A percentile compares a stretch with the other conserved stretches of the same genome.
Evolutionary conservation across 2,113 vertebrate species (phyloP).

Genomic region (Peromyscus californicus): DNA sequence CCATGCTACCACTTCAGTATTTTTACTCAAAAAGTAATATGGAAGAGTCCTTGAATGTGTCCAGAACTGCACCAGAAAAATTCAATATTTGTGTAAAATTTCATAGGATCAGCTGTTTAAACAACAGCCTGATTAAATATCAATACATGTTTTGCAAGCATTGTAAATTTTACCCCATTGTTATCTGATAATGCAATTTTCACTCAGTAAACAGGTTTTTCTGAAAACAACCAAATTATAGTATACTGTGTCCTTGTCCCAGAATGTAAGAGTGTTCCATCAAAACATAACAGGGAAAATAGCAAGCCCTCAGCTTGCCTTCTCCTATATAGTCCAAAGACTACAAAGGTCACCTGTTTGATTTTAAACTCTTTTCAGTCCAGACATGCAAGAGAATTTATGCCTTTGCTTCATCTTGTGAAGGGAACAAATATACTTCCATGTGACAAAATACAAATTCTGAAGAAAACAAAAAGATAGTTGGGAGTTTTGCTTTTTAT

Average conservation of each 20-base stretch:
- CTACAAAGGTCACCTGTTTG: conserved; percentile 45
- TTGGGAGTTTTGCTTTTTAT: neutral
- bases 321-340: conserved; percentile 32
- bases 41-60: conserved; percentile 60
- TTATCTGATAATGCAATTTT: conserved; percentile 79
- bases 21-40: conserved; percentile 60
- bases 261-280: neutral
- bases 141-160: conserved; percentile 82
- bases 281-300: conserved; percentile 59
- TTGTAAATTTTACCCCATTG: conserved; percentile 73
- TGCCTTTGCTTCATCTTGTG: conserved; percentile 59
- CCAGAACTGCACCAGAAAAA: conserved; percentile 71
- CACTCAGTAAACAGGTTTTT: conserved; percentile 67
- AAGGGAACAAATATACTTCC: conserved; percentile 32
- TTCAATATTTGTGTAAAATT: conserved; percentile 79
- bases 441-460: conserved; percentile 16
- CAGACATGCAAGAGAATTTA: conserved; percentile 54
- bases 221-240: conserved; percentile 77
- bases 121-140: conserved; percentile 81
- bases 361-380: conserved; percentile 76
- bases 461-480: neutral
- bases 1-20: conserved; percentile 42
- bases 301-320: conserved; percentile 49
- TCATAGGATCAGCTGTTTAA: conserved; percentile 77
- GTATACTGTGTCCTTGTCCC: conserved; percentile 44